Conservation (phyloP, 2,888 invertebrate genomes). For the Acheta domesticus region DNA sequence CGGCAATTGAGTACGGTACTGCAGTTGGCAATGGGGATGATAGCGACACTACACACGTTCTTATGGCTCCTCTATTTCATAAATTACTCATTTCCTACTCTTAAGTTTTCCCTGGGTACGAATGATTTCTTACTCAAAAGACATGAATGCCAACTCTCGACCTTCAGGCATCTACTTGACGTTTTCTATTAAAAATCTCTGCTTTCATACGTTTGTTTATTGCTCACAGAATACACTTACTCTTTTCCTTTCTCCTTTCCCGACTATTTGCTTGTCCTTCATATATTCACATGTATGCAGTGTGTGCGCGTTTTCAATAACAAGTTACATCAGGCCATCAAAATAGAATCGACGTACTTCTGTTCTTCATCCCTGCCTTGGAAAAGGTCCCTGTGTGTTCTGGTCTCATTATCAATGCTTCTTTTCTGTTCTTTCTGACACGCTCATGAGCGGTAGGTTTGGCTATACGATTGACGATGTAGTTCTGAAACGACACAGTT, state of each 20-base stretch:
- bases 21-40: no score
- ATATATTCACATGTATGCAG: not conserved
- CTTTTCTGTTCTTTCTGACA: no score
- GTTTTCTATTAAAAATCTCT: not conserved
- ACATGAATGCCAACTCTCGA: not conserved
- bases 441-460: no score
- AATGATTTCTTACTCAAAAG: not conserved
- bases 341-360: not conserved
- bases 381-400: not conserved
- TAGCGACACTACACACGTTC: no score
- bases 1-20: no score
- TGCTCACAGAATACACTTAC: not conserved
- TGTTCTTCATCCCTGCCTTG: not conserved
- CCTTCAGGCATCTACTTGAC: not conserved
- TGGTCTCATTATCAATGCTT: no score
- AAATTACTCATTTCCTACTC: not conserved
- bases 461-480: no score
- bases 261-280: not conserved
- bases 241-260: not conserved
- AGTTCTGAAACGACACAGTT: no score
- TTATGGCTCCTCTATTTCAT: not conserved
- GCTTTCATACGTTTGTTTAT: not conserved
- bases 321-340: conserved; percentile 9
- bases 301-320: not conserved
- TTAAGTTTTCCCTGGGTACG: not conserved